Evolutionary conservation across 2,797 vertebrate genomes (phyloP).

Genomic region (Melanotaenia pygmaea): DNA sequence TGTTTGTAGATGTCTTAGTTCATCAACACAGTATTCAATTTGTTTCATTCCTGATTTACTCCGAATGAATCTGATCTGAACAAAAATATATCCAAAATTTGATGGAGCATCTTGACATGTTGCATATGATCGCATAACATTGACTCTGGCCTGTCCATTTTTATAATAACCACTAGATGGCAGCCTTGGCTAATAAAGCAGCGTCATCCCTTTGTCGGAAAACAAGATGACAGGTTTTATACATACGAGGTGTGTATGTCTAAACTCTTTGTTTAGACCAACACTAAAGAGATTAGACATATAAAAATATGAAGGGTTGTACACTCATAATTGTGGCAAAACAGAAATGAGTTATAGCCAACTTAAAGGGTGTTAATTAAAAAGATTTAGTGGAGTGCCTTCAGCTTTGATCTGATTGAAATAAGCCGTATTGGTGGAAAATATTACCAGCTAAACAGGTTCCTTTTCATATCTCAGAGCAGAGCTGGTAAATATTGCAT

Average conservation of each 20-base stretch:
- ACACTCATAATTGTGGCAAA: too few species aligned
- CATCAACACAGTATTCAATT: too few species aligned
- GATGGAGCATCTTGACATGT: too few species aligned
- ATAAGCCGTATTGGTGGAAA: conserved; percentile 8
- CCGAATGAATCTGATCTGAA: too few species aligned
- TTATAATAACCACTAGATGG: conserved; percentile 47
- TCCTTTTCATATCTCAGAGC: conserved; percentile 19
- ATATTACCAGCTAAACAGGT: conserved; percentile 30
- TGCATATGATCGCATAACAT: too few species aligned
- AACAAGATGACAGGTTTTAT: not conserved
- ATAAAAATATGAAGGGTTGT: too few species aligned
- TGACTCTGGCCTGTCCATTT: not conserved
- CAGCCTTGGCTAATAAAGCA: not conserved
- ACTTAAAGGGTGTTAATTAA: not conserved
- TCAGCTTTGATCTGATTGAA: conserved; percentile 4
- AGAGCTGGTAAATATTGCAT: conserved; percentile 60
- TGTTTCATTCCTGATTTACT: too few species aligned
- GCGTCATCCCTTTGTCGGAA: not conserved
- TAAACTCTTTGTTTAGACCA: too few species aligned
- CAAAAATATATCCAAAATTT: too few species aligned
- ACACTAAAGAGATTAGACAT: too few species aligned
- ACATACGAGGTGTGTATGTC: not conserved
- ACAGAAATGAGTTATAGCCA: not conserved
- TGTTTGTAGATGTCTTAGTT: too few species aligned
- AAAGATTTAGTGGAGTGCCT: not conserved